Percentiles rank a stretch among this genome's conserved stretches.
Conservation (phyloP, 2,113 vertebrate genomes). For the Triplophysa tibetana region DNA sequence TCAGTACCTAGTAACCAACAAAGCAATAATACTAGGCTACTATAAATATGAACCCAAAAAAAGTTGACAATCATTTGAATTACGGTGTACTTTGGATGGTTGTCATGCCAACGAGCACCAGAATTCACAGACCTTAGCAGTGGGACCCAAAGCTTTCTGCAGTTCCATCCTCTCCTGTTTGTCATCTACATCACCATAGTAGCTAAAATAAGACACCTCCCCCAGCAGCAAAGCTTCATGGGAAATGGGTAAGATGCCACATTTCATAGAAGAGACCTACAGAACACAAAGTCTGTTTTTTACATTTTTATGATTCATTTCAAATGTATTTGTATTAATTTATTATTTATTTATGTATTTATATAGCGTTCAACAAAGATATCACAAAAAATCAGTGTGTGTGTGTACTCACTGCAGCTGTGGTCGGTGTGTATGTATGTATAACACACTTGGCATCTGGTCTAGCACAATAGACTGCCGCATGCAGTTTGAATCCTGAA, state of each 20-base stretch:
- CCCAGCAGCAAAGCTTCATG: slow-evolving; percentile 94
- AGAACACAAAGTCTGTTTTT: slow-evolving; percentile 78
- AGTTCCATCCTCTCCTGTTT: slow-evolving; percentile 90
- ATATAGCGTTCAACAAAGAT: too few relatives aligned
- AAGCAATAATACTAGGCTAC: not conserved
- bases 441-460: slow-evolving; percentile 91
- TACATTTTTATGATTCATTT: slow-evolving; percentile 53
- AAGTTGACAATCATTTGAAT: not conserved
- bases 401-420: slow-evolving; percentile 84
- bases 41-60: not conserved
- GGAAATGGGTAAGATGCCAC: slow-evolving; percentile 94
- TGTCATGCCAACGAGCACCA: slow-evolving; percentile 18
- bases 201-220: slow-evolving; percentile 88
- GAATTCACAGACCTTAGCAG: slow-evolving; percentile 80
- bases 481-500: slow-evolving; percentile 87
- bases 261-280: slow-evolving; percentile 98
- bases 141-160: slow-evolving; percentile 91
- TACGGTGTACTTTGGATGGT: slow-evolving; percentile 7
- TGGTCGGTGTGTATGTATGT: slow-evolving; percentile 86
- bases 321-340: too few relatives aligned
- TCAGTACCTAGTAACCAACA: not conserved
- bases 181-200: slow-evolving; percentile 90
- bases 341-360: too few relatives aligned
- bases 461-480: slow-evolving; percentile 90
- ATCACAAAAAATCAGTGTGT: not conserved